phyloP scores from a whole-genome alignment of 1,140 invertebrate genomes.

The Dreissena rostriformis region DNA sequence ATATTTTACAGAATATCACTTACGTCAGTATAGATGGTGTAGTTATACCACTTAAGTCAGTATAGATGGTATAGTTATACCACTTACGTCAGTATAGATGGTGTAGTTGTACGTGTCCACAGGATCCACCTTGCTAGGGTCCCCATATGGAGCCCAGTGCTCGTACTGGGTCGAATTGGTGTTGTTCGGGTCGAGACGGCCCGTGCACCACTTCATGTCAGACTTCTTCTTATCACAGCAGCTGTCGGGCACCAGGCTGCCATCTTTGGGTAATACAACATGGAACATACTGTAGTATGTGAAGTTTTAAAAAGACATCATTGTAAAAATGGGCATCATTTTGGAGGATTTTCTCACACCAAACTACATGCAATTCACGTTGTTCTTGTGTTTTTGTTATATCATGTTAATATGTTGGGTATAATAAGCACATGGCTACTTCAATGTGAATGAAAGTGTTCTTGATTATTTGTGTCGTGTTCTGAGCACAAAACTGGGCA shows the following conservation, averaged over 20 bases:
- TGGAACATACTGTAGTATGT: not conserved
- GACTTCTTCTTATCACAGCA: constrained; percentile 12
- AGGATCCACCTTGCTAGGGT: constrained; percentile 39
- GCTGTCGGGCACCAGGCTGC: constrained; percentile 32
- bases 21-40: no score
- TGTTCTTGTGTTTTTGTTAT: no score
- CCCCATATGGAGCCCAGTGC: constrained; percentile 37
- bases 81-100: constrained; percentile 65
- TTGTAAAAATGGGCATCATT: no score
- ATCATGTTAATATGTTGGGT: no score
- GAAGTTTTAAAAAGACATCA: no score
- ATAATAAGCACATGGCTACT: no score
- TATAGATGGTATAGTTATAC: constrained; percentile 56
- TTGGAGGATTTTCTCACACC: no score
- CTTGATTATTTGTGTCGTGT: no score
- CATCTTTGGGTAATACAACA: constrained; percentile 6
- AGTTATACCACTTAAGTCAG: constrained; percentile 53
- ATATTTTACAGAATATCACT: no score
- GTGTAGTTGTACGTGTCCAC: constrained; percentile 60
- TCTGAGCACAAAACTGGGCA: no score
- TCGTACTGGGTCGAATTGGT: not conserved
- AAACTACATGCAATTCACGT: no score
- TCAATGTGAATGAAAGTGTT: no score
- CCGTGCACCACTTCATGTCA: constrained; percentile 55
- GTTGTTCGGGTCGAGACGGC: not conserved